These are phyloP conservation scores for Eurosta solidaginis DNA, from an alignment of 1,140 invertebrate species.

Conservation along the genomic window DNA sequence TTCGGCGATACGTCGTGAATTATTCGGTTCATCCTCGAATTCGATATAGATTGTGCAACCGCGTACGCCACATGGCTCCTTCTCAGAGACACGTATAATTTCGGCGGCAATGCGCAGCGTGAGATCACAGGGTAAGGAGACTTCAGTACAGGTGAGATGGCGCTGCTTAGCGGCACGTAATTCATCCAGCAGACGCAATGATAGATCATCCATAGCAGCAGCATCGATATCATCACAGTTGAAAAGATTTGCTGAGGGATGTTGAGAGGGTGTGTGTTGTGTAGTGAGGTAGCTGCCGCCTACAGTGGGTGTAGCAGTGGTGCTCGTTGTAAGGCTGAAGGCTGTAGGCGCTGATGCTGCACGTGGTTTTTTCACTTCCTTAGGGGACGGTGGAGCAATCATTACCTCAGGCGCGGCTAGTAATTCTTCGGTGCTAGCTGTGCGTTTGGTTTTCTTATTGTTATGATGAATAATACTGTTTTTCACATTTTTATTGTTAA, in stretches of 20 bases:
- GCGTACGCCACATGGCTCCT: conserved; percentile 81
- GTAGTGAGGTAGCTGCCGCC: conserved; percentile 36
- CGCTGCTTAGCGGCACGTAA: conserved; percentile 77
- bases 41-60: conserved; percentile 78
- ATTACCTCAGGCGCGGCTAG: not conserved
- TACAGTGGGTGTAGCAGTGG: not conserved
- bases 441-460: conserved; percentile 34
- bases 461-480: conserved; percentile 35
- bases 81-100: conserved; percentile 77
- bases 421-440: conserved; percentile 7
- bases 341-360: not conserved
- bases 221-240: conserved; percentile 41
- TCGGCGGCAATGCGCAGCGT: conserved; percentile 75
- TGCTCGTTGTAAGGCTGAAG: not conserved
- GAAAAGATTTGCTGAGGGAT: conserved; percentile 30
- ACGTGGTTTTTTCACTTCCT: not conserved
- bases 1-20: conserved; percentile 63
- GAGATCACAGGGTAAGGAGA: conserved; percentile 79
- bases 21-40: conserved; percentile 71
- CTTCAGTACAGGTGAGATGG: conserved; percentile 78
- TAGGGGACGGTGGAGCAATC: not conserved
- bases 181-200: conserved; percentile 73
- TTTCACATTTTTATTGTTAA: conserved; percentile 35
- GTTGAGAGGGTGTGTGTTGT: conserved; percentile 2
- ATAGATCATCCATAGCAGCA: conserved; percentile 62